Evolutionary conservation across 2,797 vertebrate species (phyloP).

Genomic region (Strix occidentalis): DNA sequence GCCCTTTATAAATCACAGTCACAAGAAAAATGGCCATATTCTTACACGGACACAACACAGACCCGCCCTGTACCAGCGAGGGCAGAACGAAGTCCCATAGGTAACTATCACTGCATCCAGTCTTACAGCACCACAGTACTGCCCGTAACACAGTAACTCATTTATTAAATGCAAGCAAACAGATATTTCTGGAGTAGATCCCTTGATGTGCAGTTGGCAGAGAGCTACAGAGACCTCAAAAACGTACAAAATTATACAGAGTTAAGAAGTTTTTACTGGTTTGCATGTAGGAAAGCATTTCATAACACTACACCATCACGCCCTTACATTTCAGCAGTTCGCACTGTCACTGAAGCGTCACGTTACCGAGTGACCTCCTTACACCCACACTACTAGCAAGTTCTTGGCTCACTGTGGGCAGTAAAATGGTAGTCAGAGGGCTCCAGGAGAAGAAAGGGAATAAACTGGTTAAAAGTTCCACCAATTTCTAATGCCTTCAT

Average conservation of each 20-base stretch:
- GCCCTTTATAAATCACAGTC: not conserved
- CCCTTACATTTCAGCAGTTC: not conserved
- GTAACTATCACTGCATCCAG: not conserved
- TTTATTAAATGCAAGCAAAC: not conserved
- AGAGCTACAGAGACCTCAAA: not conserved
- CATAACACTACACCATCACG: not conserved
- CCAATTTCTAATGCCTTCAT: not conserved
- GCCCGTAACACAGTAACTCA: not conserved
- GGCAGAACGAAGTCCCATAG: not conserved
- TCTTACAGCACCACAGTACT: not conserved
- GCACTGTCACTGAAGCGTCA: not conserved
- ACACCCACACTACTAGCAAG: not conserved
- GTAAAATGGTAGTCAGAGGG: not conserved
- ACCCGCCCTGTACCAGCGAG: not conserved
- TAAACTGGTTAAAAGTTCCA: constrained; percentile 3
- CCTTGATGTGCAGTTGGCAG: not conserved
- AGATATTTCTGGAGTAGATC: not conserved
- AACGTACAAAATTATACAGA: not conserved
- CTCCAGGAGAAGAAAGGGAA: not conserved
- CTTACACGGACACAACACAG: not conserved
- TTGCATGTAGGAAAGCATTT: not conserved
- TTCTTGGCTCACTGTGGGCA: not conserved
- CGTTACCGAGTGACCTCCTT: not conserved
- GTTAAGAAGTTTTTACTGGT: not conserved
- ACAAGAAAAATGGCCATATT: not conserved